Evolutionary conservation across 2,113 vertebrate genomes (phyloP).

Genomic region (Anoplopoma fimbria): DNA sequence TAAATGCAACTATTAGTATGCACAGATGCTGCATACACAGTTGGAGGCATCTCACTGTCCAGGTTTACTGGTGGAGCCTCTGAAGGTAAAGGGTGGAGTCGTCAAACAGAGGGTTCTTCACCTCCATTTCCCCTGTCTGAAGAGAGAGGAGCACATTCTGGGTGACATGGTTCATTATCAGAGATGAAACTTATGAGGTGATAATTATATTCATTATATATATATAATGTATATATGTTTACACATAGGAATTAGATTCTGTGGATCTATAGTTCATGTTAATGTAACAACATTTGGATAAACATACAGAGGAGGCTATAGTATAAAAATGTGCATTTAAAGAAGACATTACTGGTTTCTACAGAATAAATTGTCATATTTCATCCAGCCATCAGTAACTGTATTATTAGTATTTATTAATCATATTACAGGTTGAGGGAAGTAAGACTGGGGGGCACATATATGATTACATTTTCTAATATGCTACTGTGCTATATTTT

Average conservation of each 20-base stretch:
- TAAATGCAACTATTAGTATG: conserved; percentile 23
- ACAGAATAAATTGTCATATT: background rate
- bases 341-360: background rate
- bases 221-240: no score
- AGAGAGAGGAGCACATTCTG: background rate
- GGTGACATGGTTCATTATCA: background rate
- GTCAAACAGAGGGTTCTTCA: conserved; percentile 94
- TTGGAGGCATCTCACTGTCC: background rate
- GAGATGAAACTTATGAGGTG: background rate
- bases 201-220: background rate
- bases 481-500: no score
- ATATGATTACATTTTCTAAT: background rate
- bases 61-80: conserved; percentile 79
- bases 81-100: conserved; percentile 87
- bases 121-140: conserved; percentile 97
- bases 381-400: background rate
- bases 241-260: background rate
- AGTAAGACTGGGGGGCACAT: background rate
- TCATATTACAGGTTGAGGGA: background rate
- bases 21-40: conserved; percentile 13
- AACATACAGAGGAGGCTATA: background rate
- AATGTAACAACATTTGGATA: background rate
- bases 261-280: background rate
- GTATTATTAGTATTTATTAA: background rate
- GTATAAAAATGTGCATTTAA: background rate